Evolutionary conservation across 2,888 invertebrate species (phyloP).

Genomic region (Xanthorhoe designata): DNA sequence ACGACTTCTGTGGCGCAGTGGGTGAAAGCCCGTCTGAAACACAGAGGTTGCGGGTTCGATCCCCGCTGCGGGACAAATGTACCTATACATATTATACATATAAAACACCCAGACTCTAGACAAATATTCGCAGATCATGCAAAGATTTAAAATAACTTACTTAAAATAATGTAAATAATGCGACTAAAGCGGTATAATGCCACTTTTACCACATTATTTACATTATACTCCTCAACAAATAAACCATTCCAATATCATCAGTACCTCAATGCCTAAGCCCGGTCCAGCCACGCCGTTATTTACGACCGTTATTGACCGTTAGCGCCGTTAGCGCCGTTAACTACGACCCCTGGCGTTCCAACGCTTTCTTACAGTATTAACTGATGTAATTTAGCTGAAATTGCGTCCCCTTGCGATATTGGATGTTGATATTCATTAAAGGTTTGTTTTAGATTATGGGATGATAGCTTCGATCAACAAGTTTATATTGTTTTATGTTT

Average conservation of each 20-base stretch:
- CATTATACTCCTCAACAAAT: constrained; percentile 13
- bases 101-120: too few species aligned
- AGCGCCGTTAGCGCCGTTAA: constrained; percentile 54
- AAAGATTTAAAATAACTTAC: too few species aligned
- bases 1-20: too few species aligned
- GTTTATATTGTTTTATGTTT: constrained; percentile 8
- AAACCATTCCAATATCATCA: constrained; percentile 26
- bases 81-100: too few species aligned
- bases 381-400: constrained; percentile 52
- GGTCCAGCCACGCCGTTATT: constrained; percentile 45
- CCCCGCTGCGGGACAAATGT: too few species aligned
- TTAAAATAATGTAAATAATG: too few species aligned
- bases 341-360: constrained; percentile 45
- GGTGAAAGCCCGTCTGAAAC: too few species aligned
- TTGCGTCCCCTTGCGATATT: constrained; percentile 43
- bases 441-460: constrained; percentile 14
- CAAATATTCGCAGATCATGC: too few species aligned
- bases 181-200: too few species aligned
- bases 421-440: constrained; percentile 38
- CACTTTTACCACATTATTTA: too few species aligned
- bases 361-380: constrained; percentile 50
- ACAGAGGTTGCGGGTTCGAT: too few species aligned
- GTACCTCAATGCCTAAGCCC: constrained; percentile 34
- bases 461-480: constrained; percentile 5
- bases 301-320: constrained; percentile 60